Conservation (phyloP, 2,113 vertebrate species). For the Dendrocopos noguchii region DNA sequence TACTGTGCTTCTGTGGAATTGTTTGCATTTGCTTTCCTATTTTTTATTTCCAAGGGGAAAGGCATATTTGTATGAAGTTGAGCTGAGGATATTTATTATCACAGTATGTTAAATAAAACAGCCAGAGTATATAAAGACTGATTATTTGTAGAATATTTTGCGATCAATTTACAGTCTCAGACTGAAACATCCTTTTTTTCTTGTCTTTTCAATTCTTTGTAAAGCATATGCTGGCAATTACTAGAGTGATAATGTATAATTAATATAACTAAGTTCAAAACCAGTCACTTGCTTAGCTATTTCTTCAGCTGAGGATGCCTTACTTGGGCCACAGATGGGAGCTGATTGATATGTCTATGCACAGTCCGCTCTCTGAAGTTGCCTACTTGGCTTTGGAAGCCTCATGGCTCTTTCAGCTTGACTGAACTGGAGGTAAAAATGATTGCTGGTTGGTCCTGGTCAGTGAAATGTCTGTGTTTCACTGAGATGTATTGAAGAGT, state of each 20-base stretch:
- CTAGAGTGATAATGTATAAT: not conserved
- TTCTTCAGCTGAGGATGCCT: not conserved
- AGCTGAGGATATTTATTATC: constrained; percentile 76
- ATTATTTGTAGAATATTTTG: constrained; percentile 71
- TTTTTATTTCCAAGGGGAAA: constrained; percentile 72
- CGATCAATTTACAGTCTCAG: constrained; percentile 55
- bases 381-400: not conserved
- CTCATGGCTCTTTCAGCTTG: not conserved
- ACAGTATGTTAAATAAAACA: constrained; percentile 48
- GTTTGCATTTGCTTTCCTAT: constrained; percentile 67
- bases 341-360: not conserved
- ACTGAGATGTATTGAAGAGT: not conserved
- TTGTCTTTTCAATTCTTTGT: constrained; percentile 60
- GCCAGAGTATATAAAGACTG: constrained; percentile 22
- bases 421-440: not conserved
- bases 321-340: not conserved
- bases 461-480: not conserved
- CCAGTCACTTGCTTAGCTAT: not conserved
- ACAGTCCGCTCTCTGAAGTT: not conserved
- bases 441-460: not conserved
- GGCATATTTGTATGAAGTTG: constrained; percentile 74
- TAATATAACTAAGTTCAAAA: constrained; percentile 22
- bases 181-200: constrained; percentile 50
- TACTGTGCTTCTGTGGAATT: constrained; percentile 72
- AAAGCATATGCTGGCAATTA: constrained; percentile 29